A percentile compares a stretch with the other conserved stretches of the same genome.
Evolutionary conservation across 2,888 invertebrate species (phyloP).

Genomic region (Antitype chi): DNA sequence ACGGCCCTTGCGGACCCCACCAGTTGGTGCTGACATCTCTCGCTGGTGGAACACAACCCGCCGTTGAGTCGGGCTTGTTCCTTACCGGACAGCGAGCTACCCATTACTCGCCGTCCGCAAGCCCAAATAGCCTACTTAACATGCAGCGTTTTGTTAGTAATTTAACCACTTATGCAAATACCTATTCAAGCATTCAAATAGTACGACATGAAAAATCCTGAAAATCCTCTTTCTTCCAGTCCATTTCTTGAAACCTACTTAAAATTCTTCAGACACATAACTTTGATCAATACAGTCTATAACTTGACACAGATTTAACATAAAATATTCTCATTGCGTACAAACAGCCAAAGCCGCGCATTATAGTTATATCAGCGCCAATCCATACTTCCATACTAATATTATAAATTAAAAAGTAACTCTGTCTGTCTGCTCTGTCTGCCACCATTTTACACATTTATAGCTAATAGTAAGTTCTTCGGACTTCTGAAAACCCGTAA

Average conservation of each 20-base stretch:
- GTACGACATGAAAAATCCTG: background rate
- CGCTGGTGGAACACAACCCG: too few species aligned
- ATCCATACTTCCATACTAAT: conserved; percentile 21
- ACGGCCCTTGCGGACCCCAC: too few species aligned
- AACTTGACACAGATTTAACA: conserved; percentile 16
- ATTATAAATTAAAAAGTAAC: background rate
- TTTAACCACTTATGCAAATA: background rate
- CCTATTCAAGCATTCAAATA: conserved; percentile 2
- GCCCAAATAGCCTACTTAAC: background rate
- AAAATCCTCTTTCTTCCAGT: background rate
- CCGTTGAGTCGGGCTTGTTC: too few species aligned
- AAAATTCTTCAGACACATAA: conserved; percentile 25
- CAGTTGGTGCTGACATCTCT: too few species aligned
- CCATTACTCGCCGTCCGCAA: too few species aligned
- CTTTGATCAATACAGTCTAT: conserved; percentile 22
- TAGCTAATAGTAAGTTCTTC: too few species aligned
- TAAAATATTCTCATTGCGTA: conserved; percentile 32
- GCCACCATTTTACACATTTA: background rate
- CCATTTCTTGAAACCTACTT: conserved; percentile 19
- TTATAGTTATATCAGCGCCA: conserved; percentile 51
- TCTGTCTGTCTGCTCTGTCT: background rate
- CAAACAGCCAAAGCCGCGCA: conserved; percentile 37
- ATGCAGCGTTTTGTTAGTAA: background rate
- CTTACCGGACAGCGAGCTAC: too few species aligned
- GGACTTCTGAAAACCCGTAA: too few species aligned